Base-by-base conservation (phyloP, 2,888 invertebrate genomes). In the Aleiodes leptofemur region DNA sequence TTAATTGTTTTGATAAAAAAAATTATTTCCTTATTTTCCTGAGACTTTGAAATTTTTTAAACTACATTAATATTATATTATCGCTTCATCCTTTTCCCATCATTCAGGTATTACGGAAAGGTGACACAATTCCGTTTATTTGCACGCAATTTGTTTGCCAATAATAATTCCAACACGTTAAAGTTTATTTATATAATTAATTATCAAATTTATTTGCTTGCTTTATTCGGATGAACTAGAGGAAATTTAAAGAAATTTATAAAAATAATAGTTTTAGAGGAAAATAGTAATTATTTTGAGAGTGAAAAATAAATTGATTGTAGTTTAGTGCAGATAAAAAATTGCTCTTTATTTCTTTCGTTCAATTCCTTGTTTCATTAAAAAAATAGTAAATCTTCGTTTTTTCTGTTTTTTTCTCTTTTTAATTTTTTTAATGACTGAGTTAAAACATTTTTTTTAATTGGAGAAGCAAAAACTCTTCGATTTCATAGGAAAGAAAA, bases 31-130 rank as follows among this genome's bases (percentile, higher is more conserved):
- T 43, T 16, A 57, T 38, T 59, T 61, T 69, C 71, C 76, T 71
- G 76, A 72, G 38, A 76, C 50, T 57, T 57, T 74, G 66, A 13
- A 74, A 76, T 48, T 69, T 74, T 69, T 76, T 38, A 13, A 81
- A 76, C 76, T 83, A 16, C 75, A 87, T 87, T 86, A 87, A 88
- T 83, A 80, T 81, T 86, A 16, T 64, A 78, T 86, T 87, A 81
- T 85, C 86, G 80, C 85, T 86, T 85, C 85, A 82, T 84, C 84
- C 76, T 84, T 82, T 79, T 84, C 81, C 79, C 82, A 74, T 66
- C 83, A 82, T 87, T 85, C 86, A 88, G 88, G 84, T 86, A 85
- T 83, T 82, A 84, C 83, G 81, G 85, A 87, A 85, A 88, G 88
- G 88, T 88, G 88, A 88, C 83, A 85, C 81, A 86, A 84, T 83